Conservation (phyloP, 2,888 invertebrate species). For the Bibio marci region DNA sequence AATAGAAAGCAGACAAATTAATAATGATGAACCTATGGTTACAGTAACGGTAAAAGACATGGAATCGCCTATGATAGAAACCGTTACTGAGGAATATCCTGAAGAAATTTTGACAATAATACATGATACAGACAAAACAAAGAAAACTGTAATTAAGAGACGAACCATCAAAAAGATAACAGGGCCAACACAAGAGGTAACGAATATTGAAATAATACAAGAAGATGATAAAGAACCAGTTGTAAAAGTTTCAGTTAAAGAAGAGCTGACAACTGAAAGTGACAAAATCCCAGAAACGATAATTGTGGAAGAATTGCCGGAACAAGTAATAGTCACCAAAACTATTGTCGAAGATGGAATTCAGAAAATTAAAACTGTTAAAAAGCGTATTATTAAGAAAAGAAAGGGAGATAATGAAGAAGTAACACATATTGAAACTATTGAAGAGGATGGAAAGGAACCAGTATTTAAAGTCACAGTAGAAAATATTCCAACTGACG, state of each 20-base stretch:
- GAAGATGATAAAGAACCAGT: conserved; percentile 29
- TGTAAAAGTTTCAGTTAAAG: conserved; percentile 16
- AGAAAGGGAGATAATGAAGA: conserved; percentile 21
- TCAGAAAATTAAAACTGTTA: conserved; percentile 18
- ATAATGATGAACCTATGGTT: conserved; percentile 22
- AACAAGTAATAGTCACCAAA: conserved; percentile 16
- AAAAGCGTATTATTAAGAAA: conserved; percentile 22
- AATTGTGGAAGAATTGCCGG: conserved; percentile 11
- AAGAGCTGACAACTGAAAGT: conserved; percentile 10
- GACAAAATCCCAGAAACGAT: conserved; percentile 14
- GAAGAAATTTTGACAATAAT: conserved; percentile 16
- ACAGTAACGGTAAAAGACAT: conserved; percentile 20
- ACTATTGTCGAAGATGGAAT: conserved; percentile 23
- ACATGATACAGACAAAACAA: conserved; percentile 10
- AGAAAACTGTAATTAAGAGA: conserved; percentile 22
- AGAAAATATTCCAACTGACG: conserved; percentile 7
- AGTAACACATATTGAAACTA: conserved; percentile 20
- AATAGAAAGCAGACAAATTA: conserved; percentile 16
- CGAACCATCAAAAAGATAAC: conserved; percentile 28
- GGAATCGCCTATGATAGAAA: neutral
- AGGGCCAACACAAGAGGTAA: conserved; percentile 29
- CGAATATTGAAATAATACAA: conserved; percentile 30
- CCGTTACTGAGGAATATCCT: conserved; percentile 19
- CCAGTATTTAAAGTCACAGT: conserved; percentile 20
- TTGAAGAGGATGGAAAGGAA: conserved; percentile 19